phyloP scores from a whole-genome alignment of 2,113 vertebrate genomes.

The Corynorhinus townsendii region DNA sequence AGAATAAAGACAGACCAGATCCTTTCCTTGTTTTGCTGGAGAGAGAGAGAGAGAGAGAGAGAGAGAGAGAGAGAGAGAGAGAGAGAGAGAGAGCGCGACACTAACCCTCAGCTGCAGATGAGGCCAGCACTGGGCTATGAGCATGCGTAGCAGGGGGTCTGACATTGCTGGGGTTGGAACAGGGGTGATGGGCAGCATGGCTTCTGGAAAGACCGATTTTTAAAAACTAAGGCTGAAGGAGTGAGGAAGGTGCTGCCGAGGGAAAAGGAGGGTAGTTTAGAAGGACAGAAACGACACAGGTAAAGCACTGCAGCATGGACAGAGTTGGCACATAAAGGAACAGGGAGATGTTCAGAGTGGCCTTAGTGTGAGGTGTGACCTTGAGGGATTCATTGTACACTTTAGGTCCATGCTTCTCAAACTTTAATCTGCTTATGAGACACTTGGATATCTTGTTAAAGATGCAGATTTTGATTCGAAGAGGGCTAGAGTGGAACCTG shows the following conservation, averaged over 20 bases:
- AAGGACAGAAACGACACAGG: not conserved
- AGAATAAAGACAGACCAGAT: not conserved
- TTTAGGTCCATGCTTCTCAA: not conserved
- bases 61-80: not conserved
- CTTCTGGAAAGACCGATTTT: not conserved
- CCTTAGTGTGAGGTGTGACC: not conserved
- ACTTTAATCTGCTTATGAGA: not conserved
- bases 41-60: not conserved
- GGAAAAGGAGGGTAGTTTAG: not conserved
- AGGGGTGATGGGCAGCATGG: not conserved
- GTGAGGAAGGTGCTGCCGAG: not conserved
- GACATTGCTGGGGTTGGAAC: not conserved
- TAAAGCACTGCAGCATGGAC: not conserved
- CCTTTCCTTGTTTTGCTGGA: not conserved
- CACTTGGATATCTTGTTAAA: not conserved
- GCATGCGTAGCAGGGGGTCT: not conserved
- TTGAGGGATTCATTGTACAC: not conserved
- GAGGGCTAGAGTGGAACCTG: not conserved
- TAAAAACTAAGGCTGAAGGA: not conserved
- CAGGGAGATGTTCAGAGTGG: not conserved
- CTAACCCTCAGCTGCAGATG: not conserved
- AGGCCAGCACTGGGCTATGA: not conserved
- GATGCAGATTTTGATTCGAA: not conserved
- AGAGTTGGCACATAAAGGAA: not conserved
- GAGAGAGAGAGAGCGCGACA: not conserved